Conservation (phyloP, 2,113 vertebrate genomes). For the Etia nguti region DNA sequence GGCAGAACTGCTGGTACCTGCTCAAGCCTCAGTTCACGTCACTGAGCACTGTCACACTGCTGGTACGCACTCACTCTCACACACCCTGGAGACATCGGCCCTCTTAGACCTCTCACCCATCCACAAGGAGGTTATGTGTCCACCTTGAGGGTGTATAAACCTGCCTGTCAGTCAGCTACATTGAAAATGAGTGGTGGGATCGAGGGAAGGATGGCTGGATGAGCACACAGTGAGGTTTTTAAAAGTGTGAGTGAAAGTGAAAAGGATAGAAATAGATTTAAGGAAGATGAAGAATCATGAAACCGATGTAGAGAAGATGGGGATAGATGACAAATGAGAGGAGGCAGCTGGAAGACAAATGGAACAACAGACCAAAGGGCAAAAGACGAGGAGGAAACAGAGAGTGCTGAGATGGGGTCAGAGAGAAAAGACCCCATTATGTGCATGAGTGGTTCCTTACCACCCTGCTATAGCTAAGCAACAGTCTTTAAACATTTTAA, state of each 20-base stretch:
- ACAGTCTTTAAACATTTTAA: neutral
- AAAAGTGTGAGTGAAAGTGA: neutral
- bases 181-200: neutral
- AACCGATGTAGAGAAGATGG: neutral
- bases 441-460: slow-evolving; percentile 21
- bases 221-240: neutral
- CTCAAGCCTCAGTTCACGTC: slow-evolving; percentile 62
- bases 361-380: slow-evolving; percentile 21
- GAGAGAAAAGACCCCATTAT: slow-evolving; percentile 38
- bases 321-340: neutral
- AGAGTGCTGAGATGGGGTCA: slow-evolving; percentile 31
- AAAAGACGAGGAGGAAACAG: slow-evolving; percentile 1
- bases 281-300: neutral
- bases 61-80: neutral
- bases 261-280: neutral
- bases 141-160: neutral
- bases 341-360: slow-evolving; percentile 34
- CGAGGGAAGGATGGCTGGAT: neutral
- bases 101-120: slow-evolving; percentile 24
- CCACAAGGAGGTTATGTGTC: neutral
- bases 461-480: neutral
- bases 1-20: slow-evolving; percentile 46
- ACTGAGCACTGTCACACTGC: slow-evolving; percentile 48
- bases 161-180: slow-evolving; percentile 14
- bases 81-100: slow-evolving; percentile 24